These are phyloP conservation scores for Eupithecia subumbrata DNA, from an alignment of 2,888 invertebrate species.

Conservation along the genomic window DNA sequence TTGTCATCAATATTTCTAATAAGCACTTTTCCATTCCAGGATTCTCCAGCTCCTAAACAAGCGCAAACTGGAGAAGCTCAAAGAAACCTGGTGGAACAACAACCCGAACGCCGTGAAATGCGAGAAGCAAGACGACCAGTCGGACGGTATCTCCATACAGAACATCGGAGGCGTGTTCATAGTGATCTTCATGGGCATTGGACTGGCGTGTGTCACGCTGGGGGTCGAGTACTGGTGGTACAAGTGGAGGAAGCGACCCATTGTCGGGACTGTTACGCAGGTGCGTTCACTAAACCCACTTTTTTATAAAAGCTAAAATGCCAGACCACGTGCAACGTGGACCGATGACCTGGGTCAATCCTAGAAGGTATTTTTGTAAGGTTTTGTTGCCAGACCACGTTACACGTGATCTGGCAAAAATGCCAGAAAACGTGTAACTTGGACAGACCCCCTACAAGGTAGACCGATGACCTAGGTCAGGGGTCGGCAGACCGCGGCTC, in stretches of 20 bases:
- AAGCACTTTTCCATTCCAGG: constrained; percentile 75
- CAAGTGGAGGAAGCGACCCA: constrained; percentile 87
- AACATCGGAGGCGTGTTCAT: constrained; percentile 99
- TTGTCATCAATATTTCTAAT: too few relatives aligned
- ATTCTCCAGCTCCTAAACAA: constrained; percentile 97
- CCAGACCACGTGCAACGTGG: background rate
- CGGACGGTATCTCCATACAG: constrained; percentile 98
- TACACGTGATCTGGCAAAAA: too few relatives aligned
- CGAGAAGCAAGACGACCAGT: constrained; percentile 95
- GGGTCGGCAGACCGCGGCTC: too few relatives aligned
- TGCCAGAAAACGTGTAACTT: too few relatives aligned
- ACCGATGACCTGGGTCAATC: too few relatives aligned
- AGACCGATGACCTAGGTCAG: too few relatives aligned
- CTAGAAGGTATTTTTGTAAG: too few relatives aligned
- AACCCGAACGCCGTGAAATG: constrained; percentile 91
- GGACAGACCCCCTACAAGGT: background rate
- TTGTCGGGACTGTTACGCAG: constrained; percentile 86
- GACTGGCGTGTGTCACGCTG: constrained; percentile 94
- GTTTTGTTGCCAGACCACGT: too few relatives aligned
- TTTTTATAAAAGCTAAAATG: background rate
- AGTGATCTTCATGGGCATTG: constrained; percentile 97
- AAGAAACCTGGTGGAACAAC: constrained; percentile 98
- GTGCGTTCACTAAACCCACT: background rate
- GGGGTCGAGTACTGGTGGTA: constrained; percentile 98
- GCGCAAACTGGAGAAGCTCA: constrained; percentile 95